Evolutionary conservation across 2,113 vertebrate genomes (phyloP).

Genomic region (Natator depressus): DNA sequence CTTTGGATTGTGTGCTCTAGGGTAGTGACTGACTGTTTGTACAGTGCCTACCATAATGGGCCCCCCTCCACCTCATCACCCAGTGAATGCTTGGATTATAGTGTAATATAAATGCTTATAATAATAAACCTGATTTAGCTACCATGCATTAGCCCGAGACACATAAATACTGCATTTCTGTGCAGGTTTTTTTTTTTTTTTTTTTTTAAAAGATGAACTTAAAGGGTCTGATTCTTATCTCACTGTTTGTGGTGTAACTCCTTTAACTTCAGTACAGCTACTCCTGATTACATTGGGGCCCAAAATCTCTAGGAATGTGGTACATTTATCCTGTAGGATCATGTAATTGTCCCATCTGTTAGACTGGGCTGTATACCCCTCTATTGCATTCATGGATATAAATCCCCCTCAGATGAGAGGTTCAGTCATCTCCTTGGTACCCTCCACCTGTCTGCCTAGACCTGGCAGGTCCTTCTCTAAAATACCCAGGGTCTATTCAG

Average conservation of each 20-base stretch:
- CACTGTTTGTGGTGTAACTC: not conserved
- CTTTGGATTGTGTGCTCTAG: not conserved
- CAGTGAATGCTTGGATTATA: not conserved
- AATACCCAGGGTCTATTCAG: not conserved
- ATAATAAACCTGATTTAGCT: not conserved
- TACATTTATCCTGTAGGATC: not conserved
- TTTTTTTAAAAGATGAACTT: not conserved
- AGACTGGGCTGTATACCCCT: not conserved
- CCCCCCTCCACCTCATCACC: too few species aligned
- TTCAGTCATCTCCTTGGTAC: not conserved
- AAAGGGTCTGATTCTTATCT: not conserved
- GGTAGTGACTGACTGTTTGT: not conserved
- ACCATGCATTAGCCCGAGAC: not conserved
- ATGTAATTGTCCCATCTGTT: not conserved
- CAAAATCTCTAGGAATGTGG: not conserved
- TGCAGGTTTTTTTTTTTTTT: too few species aligned
- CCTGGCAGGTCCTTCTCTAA: not conserved
- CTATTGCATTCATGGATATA: not conserved
- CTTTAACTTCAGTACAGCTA: not conserved
- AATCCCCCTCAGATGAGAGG: not conserved
- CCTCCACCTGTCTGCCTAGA: not conserved
- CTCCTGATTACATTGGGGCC: not conserved
- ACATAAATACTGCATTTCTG: fast-evolving
- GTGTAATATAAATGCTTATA: not conserved
- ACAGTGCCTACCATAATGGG: fast-evolving